Percentiles rank a stretch among this genome's conserved stretches.
Evolutionary conservation across 2,113 vertebrate species (phyloP).

Genomic region (Cairina moschata): DNA sequence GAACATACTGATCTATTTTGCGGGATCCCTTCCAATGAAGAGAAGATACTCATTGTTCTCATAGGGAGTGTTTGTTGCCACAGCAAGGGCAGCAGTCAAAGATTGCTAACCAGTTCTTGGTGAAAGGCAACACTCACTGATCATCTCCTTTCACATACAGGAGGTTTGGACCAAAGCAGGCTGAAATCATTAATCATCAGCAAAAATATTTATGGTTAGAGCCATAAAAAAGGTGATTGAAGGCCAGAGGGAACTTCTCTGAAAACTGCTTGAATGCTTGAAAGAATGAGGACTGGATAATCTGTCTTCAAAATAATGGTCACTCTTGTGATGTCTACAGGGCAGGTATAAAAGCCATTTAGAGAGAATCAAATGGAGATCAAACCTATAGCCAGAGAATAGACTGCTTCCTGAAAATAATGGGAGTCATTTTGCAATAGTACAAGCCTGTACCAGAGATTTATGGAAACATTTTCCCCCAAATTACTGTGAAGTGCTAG

Average conservation of each 20-base stretch:
- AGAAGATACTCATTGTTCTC: not conserved
- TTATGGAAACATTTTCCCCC: not conserved
- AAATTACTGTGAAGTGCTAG: not conserved
- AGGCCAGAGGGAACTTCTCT: not conserved
- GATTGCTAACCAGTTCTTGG: not conserved
- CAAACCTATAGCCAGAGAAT: not conserved
- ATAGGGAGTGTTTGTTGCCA: not conserved
- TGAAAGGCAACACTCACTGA: not conserved
- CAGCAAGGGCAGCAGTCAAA: not conserved
- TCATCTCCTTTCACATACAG: not conserved
- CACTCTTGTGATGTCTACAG: not conserved
- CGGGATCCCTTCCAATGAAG: not conserved
- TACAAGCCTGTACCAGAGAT: not conserved
- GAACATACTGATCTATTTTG: not conserved
- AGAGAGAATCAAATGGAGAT: not conserved
- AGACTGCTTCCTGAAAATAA: conserved; percentile 18
- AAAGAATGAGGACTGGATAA: not conserved
- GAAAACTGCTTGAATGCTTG: not conserved
- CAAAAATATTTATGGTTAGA: not conserved
- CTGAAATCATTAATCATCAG: not conserved
- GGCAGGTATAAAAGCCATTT: not conserved
- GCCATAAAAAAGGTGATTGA: not conserved
- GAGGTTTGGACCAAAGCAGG: not conserved
- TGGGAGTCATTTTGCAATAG: not conserved
- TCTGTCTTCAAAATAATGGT: not conserved